phyloP scores from a whole-genome alignment of 2,888 invertebrate species.

The Trissolcus japonicus region DNA sequence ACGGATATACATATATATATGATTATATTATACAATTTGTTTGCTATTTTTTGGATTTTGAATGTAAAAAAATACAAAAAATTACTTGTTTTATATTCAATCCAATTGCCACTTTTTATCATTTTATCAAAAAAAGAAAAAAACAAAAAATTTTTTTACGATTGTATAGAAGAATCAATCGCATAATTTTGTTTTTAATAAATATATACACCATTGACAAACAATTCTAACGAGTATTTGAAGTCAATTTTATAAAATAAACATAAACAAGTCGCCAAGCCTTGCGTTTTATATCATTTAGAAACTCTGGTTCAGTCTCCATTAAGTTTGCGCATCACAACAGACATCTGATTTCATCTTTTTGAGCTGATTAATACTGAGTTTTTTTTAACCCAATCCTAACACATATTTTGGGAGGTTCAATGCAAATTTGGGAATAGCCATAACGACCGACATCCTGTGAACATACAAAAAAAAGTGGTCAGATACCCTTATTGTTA shows the following conservation, averaged over 20 bases:
- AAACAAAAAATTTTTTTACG: background rate
- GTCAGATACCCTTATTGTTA: background rate
- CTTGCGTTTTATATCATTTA: no score
- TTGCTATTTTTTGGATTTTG: no score
- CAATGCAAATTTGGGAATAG: conserved; percentile 88
- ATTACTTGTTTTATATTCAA: no score
- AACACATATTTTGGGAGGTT: conserved; percentile 91
- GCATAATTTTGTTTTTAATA: background rate
- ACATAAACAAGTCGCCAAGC: no score
- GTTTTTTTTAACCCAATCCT: conserved; percentile 84
- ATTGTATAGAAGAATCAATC: background rate
- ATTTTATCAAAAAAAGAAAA: background rate
- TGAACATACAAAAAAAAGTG: conserved; percentile 69
- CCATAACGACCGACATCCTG: conserved; percentile 91
- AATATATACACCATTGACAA: background rate
- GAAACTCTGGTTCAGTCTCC: conserved; percentile 1
- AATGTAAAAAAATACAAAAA: no score
- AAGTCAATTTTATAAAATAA: background rate
- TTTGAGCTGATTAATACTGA: background rate
- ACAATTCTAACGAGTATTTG: conserved; percentile 1
- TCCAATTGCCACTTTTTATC: no score
- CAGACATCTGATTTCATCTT: conserved; percentile 13
- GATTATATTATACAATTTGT: no score
- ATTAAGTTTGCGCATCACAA: background rate
- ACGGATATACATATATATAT: no score